These are phyloP conservation scores for Aporophyla nigra DNA, from an alignment of 2,888 invertebrate species.

Conservation along the genomic window DNA sequence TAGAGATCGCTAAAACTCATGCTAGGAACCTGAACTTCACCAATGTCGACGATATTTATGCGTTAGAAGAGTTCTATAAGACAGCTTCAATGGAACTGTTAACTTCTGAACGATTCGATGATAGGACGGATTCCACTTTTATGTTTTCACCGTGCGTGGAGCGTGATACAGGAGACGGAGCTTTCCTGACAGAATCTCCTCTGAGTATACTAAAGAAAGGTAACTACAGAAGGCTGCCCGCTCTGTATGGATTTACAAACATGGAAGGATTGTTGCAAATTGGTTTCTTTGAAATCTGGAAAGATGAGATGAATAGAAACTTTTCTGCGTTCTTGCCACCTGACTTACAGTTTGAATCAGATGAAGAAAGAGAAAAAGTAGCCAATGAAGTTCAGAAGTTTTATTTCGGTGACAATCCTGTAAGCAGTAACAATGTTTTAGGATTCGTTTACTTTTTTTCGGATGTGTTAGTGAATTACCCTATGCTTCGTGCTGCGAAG, in stretches of 20 bases:
- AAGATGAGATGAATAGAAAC: not conserved
- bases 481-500: conserved; percentile 69
- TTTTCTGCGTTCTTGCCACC: not conserved
- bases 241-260: conserved; percentile 67
- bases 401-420: conserved; percentile 70
- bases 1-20: not conserved
- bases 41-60: not conserved
- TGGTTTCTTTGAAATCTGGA: not conserved
- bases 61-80: not conserved
- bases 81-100: no score
- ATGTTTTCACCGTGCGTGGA: no score
- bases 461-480: conserved; percentile 68
- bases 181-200: no score
- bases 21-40: not conserved
- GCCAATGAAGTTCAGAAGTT: conserved; percentile 70
- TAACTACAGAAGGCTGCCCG: conserved; percentile 69
- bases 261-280: conserved; percentile 26
- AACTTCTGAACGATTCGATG: no score
- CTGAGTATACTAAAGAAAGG: conserved; percentile 43
- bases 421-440: conserved; percentile 66
- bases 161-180: not conserved
- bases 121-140: no score
- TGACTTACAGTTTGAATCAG: conserved; percentile 71
- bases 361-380: conserved; percentile 69
- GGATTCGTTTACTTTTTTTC: conserved; percentile 71